phyloP scores from a whole-genome alignment of 2,113 vertebrate genomes.

The Leucopsar rothschildi region DNA sequence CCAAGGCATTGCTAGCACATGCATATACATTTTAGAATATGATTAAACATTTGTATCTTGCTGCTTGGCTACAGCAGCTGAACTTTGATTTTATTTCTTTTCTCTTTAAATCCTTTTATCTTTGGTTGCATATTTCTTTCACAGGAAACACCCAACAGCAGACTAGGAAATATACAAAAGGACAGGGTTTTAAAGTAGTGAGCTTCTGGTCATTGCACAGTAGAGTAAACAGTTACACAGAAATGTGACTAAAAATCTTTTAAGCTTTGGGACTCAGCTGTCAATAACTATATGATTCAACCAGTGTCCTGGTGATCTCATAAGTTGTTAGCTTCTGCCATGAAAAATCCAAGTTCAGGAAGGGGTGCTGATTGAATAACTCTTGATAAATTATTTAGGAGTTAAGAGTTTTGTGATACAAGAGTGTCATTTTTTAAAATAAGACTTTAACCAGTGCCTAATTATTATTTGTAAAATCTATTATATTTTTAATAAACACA shows the following conservation, averaged over 20 bases:
- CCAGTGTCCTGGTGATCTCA: neutral
- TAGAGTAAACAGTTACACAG: neutral
- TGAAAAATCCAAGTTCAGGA: neutral
- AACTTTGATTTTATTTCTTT: neutral
- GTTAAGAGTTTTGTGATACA: neutral
- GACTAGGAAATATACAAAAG: neutral
- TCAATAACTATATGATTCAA: neutral
- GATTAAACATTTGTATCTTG: neutral
- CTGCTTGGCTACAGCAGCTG: neutral
- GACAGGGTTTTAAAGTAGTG: neutral
- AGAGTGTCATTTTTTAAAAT: neutral
- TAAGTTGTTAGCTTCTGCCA: neutral
- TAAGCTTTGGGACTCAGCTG: neutral
- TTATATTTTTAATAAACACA: neutral
- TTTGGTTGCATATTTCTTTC: neutral
- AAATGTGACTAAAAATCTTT: neutral
- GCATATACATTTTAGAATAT: neutral
- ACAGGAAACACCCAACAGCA: neutral
- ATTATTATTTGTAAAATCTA: neutral
- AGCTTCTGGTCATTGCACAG: neutral
- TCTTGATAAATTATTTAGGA: neutral
- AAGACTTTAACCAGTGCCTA: neutral
- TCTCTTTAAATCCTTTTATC: neutral
- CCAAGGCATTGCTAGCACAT: neutral
- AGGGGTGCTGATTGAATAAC: neutral